Percentiles rank a stretch among this genome's conserved stretches.
Conservation (phyloP, 30 jellyfish, hydroid and myxozoan genomes). For the Pseudorhiza aurosa region DNA sequence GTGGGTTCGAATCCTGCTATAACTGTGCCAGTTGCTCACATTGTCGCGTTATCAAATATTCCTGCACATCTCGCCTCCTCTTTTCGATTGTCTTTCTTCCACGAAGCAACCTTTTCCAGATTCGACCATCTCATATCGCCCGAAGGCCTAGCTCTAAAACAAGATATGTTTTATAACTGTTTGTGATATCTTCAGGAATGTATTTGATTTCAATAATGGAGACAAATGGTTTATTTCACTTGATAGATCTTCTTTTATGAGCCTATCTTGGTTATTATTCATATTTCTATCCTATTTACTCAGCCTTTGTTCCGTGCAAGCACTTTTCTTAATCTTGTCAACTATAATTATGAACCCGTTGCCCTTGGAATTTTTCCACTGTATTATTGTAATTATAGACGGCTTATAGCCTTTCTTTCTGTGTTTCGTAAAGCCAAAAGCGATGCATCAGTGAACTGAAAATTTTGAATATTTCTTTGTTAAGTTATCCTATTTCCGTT, state of each 20-base stretch:
- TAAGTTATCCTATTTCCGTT: constrained; percentile 21
- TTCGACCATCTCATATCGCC: too few relatives aligned
- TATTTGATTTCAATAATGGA: too few relatives aligned
- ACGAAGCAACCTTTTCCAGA: too few relatives aligned
- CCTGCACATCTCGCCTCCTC: too few relatives aligned
- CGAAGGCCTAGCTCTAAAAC: too few relatives aligned
- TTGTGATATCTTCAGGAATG: too few relatives aligned
- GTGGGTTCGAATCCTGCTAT: too few relatives aligned
- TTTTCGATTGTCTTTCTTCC: too few relatives aligned
- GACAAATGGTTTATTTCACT: background rate
- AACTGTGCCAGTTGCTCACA: too few relatives aligned
- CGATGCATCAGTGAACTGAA: constrained; percentile 10
- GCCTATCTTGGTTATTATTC: background rate
- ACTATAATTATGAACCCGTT: background rate
- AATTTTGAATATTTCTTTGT: background rate
- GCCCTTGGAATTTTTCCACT: background rate
- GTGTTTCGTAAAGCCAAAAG: background rate
- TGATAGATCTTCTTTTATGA: background rate
- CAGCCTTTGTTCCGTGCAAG: background rate
- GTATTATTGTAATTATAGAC: background rate
- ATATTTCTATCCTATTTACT: background rate
- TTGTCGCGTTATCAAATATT: too few relatives aligned
- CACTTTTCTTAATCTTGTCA: background rate
- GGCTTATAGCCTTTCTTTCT: background rate
- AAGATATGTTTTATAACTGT: too few relatives aligned